Percentiles rank a stretch among this genome's conserved stretches.
Evolutionary conservation across 2,888 invertebrate genomes (phyloP).

Genomic region (Ferrisia virgata): DNA sequence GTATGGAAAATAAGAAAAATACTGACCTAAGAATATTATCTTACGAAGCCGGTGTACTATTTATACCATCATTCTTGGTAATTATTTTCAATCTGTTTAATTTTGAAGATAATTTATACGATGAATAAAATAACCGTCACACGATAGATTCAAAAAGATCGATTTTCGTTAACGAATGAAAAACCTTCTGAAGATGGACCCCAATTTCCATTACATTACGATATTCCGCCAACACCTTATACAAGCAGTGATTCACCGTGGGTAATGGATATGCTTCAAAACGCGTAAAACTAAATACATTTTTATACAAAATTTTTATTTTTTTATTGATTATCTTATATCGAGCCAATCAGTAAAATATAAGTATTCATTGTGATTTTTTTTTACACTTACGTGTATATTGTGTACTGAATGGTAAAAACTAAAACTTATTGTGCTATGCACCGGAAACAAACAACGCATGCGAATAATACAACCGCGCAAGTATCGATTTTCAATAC

Average conservation of each 20-base stretch:
- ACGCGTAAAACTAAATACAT: neutral
- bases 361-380: neutral
- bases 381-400: neutral
- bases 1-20: slow-evolving; percentile 64
- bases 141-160: slow-evolving; percentile 61
- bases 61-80: slow-evolving; percentile 79
- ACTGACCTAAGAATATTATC: slow-evolving; percentile 66
- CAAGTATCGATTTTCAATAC: slow-evolving; percentile 19
- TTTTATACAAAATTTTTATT: neutral
- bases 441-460: neutral
- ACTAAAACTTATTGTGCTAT: neutral
- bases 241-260: slow-evolving; percentile 67
- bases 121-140: slow-evolving; percentile 40
- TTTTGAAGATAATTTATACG: slow-evolving; percentile 36
- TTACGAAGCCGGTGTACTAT: slow-evolving; percentile 87
- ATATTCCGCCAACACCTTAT: slow-evolving; percentile 75
- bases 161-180: slow-evolving; percentile 58
- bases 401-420: neutral
- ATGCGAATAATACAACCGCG: neutral
- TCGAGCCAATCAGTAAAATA: neutral
- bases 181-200: slow-evolving; percentile 48
- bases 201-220: slow-evolving; percentile 71
- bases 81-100: slow-evolving; percentile 53
- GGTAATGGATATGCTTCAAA: slow-evolving; percentile 48
- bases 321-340: neutral